Base-by-base conservation (phyloP, 2,113 vertebrate genomes). In the Bothrops jararaca region DNA sequence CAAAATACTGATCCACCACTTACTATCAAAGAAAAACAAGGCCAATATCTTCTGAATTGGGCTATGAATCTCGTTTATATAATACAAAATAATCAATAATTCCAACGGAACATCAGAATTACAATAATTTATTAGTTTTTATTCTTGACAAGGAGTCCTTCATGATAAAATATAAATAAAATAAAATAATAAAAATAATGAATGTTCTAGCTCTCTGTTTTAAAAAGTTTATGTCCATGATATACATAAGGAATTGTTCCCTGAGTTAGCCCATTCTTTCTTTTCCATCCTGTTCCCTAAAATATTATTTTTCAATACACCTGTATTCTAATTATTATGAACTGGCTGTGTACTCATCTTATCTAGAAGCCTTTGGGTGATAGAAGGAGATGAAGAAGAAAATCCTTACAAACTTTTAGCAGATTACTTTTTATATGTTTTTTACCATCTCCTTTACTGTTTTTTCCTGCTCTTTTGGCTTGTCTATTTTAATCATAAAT, bases 1-100 rank as follows among this genome's bases (percentile, higher is more conserved):
- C n/a, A 93, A 94, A 96, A 95, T 93, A 42, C 1, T 0, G 64
- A 18, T 0, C 3, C 53, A 93, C 92, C 52, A 87, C 54, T 91
- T 95, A 57, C 20, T 57, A 18, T 57, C 6, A 95, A 96, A 95
- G 96, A 95, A 95, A 95, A 39, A 97, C 22, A 74, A 58, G 69
- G 92, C 92, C 90, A 94, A 94, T 93, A 94, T 94, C 93, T 12
- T 90, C 52, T 90, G 94, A 3, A 22, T 95, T 91, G 50, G 93
- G 74, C 93, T 48, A 94, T 94, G 91, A 3, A 93, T 95, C 95
- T 74, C 39, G 92, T 39, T 93, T 10, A 23, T 92, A 29, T 0
- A 80, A 24, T 39, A 95, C 50, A 89, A 94, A 42, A 74, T 92
- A 90, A 3, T 24, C 80, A 2, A 12, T 24, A 15, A 92, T 87